phyloP scores from a whole-genome alignment of 1,140 invertebrate genomes.

The Drosophila seguyi region DNA sequence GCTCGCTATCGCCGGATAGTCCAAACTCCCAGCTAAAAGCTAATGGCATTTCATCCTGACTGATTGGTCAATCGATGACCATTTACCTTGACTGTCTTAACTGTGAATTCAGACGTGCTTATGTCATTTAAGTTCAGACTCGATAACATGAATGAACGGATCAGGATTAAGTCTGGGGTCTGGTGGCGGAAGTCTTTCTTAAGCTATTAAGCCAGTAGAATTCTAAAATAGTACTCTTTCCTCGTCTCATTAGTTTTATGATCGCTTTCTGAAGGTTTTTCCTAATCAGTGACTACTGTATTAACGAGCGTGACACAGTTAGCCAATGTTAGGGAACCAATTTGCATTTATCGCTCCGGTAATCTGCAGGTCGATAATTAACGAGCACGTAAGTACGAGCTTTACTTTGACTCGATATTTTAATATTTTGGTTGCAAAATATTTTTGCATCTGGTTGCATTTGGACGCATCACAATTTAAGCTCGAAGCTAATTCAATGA shows the following conservation, averaged over 20 bases:
- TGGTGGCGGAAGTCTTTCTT: too few relatives aligned
- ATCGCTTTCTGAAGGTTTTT: neutral
- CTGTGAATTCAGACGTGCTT: neutral
- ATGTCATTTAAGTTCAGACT: neutral
- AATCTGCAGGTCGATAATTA: constrained; percentile 23
- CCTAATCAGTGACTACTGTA: constrained; percentile 10
- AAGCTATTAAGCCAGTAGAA: neutral
- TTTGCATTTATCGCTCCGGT: constrained; percentile 18
- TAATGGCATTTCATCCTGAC: constrained; percentile 29
- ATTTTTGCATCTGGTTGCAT: neutral
- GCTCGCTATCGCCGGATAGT: neutral
- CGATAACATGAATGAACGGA: too few relatives aligned
- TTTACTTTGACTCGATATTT: neutral
- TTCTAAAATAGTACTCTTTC: too few relatives aligned
- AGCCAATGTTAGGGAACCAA: constrained; percentile 30
- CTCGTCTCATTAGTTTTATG: neutral
- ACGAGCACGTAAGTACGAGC: constrained; percentile 5
- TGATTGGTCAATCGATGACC: neutral
- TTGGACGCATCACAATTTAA: neutral
- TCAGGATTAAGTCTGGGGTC: neutral
- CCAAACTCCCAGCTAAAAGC: constrained; percentile 10
- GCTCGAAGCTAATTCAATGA: neutral
- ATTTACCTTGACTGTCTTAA: constrained; percentile 18
- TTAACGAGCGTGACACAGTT: constrained; percentile 27
- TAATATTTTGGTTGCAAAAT: neutral